Base-by-base conservation (phyloP, 2,797 vertebrate genomes). In the Vireo griseus region DNA sequence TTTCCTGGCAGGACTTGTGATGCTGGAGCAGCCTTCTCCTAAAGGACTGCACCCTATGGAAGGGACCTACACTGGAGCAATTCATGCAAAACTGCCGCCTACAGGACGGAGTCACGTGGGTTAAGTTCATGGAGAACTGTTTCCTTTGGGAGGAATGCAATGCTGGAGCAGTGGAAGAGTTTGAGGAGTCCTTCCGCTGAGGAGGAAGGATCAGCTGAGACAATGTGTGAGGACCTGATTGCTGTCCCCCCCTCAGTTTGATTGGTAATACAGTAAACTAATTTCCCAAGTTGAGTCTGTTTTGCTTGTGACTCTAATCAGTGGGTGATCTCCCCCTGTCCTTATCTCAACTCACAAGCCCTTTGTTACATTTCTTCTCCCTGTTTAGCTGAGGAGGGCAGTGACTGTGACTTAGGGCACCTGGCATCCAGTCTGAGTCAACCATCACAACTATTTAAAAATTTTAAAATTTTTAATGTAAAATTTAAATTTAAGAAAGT, bases 151-250 rank as follows among this genome's bases (percentile, higher is more conserved):
- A 85, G 18, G 35, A 69, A 50, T 51, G 25, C 9, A 13, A 2
- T 3, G 1, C 35, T 85, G 57, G 21, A 65, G 28, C 17, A 44
- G 19, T 25, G 21, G 9, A 54, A 16, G 74, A 25, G 11, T 35
- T 17, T 40, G 47, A 65, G 35, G 51, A 63, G 26, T 68, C 40
- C 42, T 63, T 28, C 6, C 3, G 6, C 13, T 35, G 19, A 33
- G 22, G 69, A 87, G 24, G 28, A 71, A 52, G 31, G 37, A 69
- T 21, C 8, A 1, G 20, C n/a, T 51, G 24, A 50, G 63, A 40
- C 7, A 17, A 1, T 0, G 3, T n/a, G 3, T 19, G 26, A 42
- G 16, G 28, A 77, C 7, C 31, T 73, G 69, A 39, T 59, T 0
- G 0, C 10, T 59, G 0, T 31, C 12, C 8, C 24, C 24, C 29